phyloP scores from a whole-genome alignment of 2,888 invertebrate species.

The Candidula unifasciata region DNA sequence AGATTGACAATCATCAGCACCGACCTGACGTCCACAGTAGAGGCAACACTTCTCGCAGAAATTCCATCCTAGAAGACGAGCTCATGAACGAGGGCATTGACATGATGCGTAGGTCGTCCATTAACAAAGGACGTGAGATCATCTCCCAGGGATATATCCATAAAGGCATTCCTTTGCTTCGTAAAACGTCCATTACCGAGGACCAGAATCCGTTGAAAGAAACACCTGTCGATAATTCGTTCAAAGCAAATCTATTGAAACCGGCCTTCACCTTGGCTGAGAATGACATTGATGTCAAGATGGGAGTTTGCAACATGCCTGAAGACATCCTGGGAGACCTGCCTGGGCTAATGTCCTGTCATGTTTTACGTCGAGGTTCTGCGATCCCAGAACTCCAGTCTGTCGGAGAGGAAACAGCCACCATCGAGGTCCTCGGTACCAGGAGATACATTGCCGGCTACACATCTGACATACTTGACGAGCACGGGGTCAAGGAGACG shows the following conservation, averaged over 20 bases:
- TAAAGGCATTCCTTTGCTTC: conserved; percentile 11
- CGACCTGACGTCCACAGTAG: neutral
- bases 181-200: neutral
- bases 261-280: neutral
- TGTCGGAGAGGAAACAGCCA: conserved; percentile 27
- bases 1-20: neutral
- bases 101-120: conserved; percentile 4
- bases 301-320: conserved; percentile 17
- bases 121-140: neutral
- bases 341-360: conserved; percentile 13
- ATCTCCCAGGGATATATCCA: conserved; percentile 4
- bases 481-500: neutral
- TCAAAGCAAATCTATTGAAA: neutral
- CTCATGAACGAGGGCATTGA: conserved; percentile 5
- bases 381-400: conserved; percentile 43
- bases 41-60: neutral
- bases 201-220: neutral
- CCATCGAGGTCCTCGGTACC: neutral
- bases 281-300: neutral
- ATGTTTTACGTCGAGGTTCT: conserved; percentile 18
- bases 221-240: neutral
- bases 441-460: neutral
- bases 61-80: conserved; percentile 34
- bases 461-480: neutral
- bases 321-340: conserved; percentile 33